Base-by-base conservation (phyloP, 1,140 invertebrate species). In the Drosophila eugracilis region DNA sequence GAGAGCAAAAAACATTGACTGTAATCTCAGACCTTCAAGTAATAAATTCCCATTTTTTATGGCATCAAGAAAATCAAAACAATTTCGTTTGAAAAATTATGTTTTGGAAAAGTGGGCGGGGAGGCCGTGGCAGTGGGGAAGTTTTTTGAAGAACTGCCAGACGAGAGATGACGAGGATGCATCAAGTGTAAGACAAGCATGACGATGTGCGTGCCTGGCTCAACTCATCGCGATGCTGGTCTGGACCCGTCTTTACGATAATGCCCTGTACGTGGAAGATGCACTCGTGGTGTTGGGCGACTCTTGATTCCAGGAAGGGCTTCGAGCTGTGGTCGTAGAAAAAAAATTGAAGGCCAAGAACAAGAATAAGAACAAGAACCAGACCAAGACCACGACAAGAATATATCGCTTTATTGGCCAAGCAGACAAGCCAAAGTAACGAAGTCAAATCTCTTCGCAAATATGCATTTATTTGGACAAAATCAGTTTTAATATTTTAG, bases 21-120 rank as follows among this genome's bases (percentile, higher is more conserved):
- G 30, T 30, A 65, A 65, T 65, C 60, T 34, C 24, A 47, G 60
- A 65, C 60, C 41, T 42, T 30, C 22, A 12, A 62, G 57, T 17
- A 65, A 65, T 65, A 65, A 65, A 65, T 62, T 65, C 41, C 57
- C 41, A 65, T 65, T 65, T 65, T 65, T 65, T 65, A 65, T 65
- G 57, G 41, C 57, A 65, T 65, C 57, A 65, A 65, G 41, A 65
- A 65, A 65, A 65, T 65, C 60, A 65, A 65, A 65, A 65, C 57
- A 60, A 65, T 65, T 65, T 65, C 60, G 57, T 65, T 65, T 65
- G 60, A 65, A 65, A 65, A 65, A 65, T 65, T 65, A 65, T 62
- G 60, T 62, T 65, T 48, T 47, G 41, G 24, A 7, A 14, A 26
- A 26, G 5, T 3, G 2, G n/a, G 7, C 3, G 26, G 7, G 54